Evolutionary conservation across 2,113 vertebrate genomes (phyloP), one percentile per base, ranked within the genome.

Genomic region (Collichthys lucidus): DNA sequence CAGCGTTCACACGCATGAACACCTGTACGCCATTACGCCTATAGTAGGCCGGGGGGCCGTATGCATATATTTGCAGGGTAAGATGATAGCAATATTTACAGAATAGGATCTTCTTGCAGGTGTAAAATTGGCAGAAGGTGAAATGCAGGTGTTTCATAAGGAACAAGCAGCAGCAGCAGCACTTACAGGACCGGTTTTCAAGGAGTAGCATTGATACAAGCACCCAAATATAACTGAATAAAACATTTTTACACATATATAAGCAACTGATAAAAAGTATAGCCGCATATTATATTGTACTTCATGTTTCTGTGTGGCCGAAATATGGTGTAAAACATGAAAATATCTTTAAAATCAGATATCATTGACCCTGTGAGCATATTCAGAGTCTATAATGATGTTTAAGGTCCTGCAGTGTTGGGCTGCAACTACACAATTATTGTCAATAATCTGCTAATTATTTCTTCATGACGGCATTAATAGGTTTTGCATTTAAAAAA

Each of bases 1-100:
- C 79, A 76, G 63, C 40, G 10, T 62, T 89, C 50, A 42, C 20
- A 26, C 20, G 26, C 69, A 40, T 15, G 60, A 63, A 79, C 85
- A 88, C 76, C 81, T 82, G 73, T 26, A 44, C 26, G 9, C 52
- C 35, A 75, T 88, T 82, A 81, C 7, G 24, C 5, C 5, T 49
- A 17, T n/a, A 53, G 55, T 16, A 53, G 59, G 24, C n/a, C n/a
- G 65, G 56, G 20, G 57, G 57, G 20, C 15, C 50, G n/a, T 74
- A 46, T 20, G 68, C 5, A 76, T 46, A 76, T 46, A 63, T 82
- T 79, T 60, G 16, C 16, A 61, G 1, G 44, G 31, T 40, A 15
- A 46, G 56, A 35, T 22, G 22, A 52, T 31, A 4, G 26, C 62
- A 17, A 20, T 16, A 9, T 62, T 62, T 22, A 2, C 20, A 26